phyloP scores from a whole-genome alignment of 2,113 vertebrate species.

The Ascaphus truei region DNA sequence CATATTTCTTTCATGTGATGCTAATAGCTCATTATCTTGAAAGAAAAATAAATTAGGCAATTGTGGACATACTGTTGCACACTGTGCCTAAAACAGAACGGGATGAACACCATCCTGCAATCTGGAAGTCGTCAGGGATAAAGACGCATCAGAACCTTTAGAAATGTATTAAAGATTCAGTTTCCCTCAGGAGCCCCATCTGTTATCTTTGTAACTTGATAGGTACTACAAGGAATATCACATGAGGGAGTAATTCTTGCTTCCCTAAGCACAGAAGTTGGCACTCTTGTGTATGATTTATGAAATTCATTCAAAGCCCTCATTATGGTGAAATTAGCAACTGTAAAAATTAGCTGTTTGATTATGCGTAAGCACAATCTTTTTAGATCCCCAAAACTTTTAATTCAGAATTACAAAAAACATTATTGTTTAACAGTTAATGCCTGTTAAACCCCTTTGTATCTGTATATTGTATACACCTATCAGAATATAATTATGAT shows the following conservation, averaged over 20 bases:
- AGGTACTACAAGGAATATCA: constrained; percentile 8
- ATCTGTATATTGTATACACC: no score
- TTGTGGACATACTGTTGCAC: neutral
- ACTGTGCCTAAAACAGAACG: neutral
- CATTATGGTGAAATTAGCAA: neutral
- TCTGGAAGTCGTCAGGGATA: constrained; percentile 7
- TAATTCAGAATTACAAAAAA: no score
- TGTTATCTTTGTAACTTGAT: constrained; percentile 27
- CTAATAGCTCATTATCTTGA: constrained; percentile 44
- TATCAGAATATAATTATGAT: no score
- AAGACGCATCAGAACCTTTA: constrained; percentile 21
- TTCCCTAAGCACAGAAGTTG: neutral
- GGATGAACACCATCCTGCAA: neutral
- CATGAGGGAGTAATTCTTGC: constrained; percentile 8
- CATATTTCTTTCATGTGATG: constrained; percentile 40
- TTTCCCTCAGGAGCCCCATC: constrained; percentile 12
- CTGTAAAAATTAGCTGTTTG: neutral
- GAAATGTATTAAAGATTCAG: constrained; percentile 7
- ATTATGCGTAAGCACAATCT: no score
- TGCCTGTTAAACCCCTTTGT: no score
- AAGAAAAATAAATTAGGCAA: constrained; percentile 40
- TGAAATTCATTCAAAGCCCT: neutral
- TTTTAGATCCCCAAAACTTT: no score
- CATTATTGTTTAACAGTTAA: no score
- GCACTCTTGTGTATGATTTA: constrained; percentile 3